Percentiles rank a stretch among this genome's conserved stretches.
Conservation (phyloP, 1,140 invertebrate species). For the Medauroidea extradentata region DNA sequence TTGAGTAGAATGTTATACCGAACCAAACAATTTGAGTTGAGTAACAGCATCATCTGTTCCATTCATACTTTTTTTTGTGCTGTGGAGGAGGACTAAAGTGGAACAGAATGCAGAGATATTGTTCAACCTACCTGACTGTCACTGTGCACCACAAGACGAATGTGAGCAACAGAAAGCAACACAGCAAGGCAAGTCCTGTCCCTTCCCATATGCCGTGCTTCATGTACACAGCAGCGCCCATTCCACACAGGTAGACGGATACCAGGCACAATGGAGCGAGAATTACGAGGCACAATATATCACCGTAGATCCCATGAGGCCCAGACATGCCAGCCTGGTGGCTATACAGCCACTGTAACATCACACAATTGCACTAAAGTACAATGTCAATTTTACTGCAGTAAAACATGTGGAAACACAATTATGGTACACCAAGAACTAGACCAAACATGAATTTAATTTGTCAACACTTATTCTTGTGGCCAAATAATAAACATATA, state of each 20-base stretch:
- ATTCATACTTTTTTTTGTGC: neutral
- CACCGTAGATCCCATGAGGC: slow-evolving; percentile 45
- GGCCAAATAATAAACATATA: neutral
- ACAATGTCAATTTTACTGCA: too few relatives aligned
- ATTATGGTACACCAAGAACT: too few relatives aligned
- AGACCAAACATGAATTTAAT: too few relatives aligned
- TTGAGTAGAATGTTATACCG: too few relatives aligned
- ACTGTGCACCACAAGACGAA: slow-evolving; percentile 43
- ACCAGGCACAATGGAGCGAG: slow-evolving; percentile 50
- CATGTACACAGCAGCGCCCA: slow-evolving; percentile 45
- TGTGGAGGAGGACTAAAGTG: slow-evolving; percentile 1
- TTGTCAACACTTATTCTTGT: too few relatives aligned
- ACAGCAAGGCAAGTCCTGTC: slow-evolving; percentile 42
- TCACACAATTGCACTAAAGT: too few relatives aligned
- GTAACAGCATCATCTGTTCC: neutral
- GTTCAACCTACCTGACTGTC: slow-evolving; percentile 41
- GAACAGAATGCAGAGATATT: too few relatives aligned
- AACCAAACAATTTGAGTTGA: too few relatives aligned
- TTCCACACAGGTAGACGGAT: slow-evolving; percentile 49
- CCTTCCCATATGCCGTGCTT: slow-evolving; percentile 46
- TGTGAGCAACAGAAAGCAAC: slow-evolving; percentile 37
- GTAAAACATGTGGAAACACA: too few relatives aligned
- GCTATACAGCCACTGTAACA: slow-evolving; percentile 35
- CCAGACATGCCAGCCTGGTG: neutral
- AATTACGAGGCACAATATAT: slow-evolving; percentile 48